Conservation (phyloP, 2,113 vertebrate species). For the Stictonetta naevosa region DNA sequence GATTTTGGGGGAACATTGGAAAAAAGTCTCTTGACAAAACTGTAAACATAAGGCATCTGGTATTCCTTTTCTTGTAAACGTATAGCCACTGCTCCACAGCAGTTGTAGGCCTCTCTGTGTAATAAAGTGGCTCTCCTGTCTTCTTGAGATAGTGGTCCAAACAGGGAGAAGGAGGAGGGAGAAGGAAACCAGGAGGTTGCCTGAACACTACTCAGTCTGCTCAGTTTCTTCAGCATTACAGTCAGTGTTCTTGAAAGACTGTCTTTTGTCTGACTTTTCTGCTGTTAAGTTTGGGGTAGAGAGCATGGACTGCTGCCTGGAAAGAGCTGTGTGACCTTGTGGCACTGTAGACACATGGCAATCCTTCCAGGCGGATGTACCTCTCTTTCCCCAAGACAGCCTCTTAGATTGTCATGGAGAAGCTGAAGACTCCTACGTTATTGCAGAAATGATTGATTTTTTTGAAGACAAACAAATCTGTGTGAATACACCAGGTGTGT, state of each 20-base stretch:
- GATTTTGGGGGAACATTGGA: background rate
- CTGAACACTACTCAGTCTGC: background rate
- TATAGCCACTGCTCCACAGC: background rate
- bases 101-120: background rate
- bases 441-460: rapidly evolving
- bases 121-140: background rate
- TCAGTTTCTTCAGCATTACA: background rate
- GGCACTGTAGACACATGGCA: background rate
- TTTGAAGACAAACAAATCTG: background rate
- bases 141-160: background rate
- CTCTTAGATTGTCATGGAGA: background rate
- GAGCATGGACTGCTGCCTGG: background rate
- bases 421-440: background rate
- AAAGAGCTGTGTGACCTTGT: background rate
- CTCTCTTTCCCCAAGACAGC: background rate
- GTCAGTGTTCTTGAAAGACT: background rate
- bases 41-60: background rate
- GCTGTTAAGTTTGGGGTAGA: background rate
- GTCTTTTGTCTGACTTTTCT: background rate
- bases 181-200: background rate
- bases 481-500: background rate
- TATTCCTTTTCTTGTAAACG: background rate
- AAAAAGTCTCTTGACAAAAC: background rate
- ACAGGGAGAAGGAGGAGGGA: background rate
- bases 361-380: background rate